Evolutionary conservation across 92 coral and sea anemone genomes (phyloP), one percentile per base, ranked within the genome.

Genomic region (Umimayanthus chanpuru): DNA sequence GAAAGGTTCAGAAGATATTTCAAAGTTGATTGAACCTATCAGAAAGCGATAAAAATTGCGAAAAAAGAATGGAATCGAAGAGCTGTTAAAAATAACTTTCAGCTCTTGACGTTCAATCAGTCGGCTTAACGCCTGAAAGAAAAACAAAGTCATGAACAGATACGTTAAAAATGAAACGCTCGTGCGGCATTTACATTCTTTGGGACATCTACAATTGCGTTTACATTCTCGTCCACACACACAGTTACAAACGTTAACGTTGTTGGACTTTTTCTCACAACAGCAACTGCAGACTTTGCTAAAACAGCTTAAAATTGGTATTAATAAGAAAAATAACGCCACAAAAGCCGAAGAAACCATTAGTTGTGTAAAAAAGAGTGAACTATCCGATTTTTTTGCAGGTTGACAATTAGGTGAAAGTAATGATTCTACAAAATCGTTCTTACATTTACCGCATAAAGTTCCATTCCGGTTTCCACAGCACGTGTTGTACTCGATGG

Each of bases 401-500:
- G 21, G 21, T 6, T 80, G 84, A 36, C 84, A 80, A 2, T 80
- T 29, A 1, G 2, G 47, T 1, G 72, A 56, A 32, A 56, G 47
- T 50, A 80, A 30, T 30, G 84, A 56, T 80, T 80, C 84, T 56
- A 80, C 84, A 32, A 50, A 80, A 53, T 50, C 84, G 28, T 26
- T 18, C 5, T 56, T 32, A 21, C 84, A 80, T 56, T 25, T 80
- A 80, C 84, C 84, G 30, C 84, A 80, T 14, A 80, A 56, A 53
- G 68, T 38, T 20, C 84, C 84, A 29, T 10, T 58, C 28, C 84
- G 39, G 43, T 80, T 20, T 30, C 84, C 84, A 56, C 84, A 80
- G 50, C 84, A 80, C 44, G 71, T 80, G 84, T 80, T 80, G 72
- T 80, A 80, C 44, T 80, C 84, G 1, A 58, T 8, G 15, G 84